Percentiles rank a stretch among this genome's conserved stretches.
These are phyloP conservation scores for Cryptophagus acutangulus DNA, from an alignment of 2,888 invertebrate species.

Conservation along the genomic window DNA sequence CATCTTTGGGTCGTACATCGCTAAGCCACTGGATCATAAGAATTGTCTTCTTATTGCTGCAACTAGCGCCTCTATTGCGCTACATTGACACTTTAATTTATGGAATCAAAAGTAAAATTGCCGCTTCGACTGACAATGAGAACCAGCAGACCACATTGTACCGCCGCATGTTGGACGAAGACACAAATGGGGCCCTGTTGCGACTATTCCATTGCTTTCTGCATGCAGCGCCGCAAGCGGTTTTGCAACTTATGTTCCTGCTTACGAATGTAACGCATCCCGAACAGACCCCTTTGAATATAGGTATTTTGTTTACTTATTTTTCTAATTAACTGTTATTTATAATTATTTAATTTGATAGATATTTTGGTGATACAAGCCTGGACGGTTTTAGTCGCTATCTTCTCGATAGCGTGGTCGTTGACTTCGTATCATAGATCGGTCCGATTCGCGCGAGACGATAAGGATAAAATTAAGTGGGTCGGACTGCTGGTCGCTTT, in stretches of 20 bases:
- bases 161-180: conserved; percentile 48
- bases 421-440: conserved; percentile 57
- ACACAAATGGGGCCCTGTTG: conserved; percentile 47
- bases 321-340: conserved; percentile 4
- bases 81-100: conserved; percentile 48
- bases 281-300: conserved; percentile 21
- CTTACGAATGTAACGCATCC: conserved; percentile 37
- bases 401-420: conserved; percentile 59
- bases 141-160: conserved; percentile 42
- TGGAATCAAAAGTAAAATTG: conserved; percentile 45
- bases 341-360: conserved; percentile 23
- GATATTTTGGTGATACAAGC: conserved; percentile 48
- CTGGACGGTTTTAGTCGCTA: conserved; percentile 51
- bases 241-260: conserved; percentile 47
- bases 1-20: conserved; percentile 44
- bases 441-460: conserved; percentile 53
- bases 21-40: conserved; percentile 47
- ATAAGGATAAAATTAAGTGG: conserved; percentile 52
- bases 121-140: conserved; percentile 38
- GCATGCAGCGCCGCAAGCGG: conserved; percentile 47
- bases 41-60: conserved; percentile 47
- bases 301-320: conserved; percentile 8
- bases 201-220: conserved; percentile 49
- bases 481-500: conserved; percentile 53
- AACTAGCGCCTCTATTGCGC: conserved; percentile 50